phyloP scores from a whole-genome alignment of 2,113 vertebrate species.

The Corynorhinus townsendii region DNA sequence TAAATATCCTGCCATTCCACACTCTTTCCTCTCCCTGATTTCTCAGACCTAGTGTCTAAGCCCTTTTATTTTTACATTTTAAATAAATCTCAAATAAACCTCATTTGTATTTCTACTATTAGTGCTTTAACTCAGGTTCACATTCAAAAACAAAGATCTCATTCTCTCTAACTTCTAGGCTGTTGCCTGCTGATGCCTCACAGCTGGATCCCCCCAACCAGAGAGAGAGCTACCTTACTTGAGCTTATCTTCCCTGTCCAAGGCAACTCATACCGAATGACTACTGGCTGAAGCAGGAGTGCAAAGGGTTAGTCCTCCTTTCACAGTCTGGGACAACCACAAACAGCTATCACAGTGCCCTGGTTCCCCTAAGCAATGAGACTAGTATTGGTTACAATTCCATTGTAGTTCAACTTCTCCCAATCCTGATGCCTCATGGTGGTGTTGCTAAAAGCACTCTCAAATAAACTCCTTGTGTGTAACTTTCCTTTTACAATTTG shows the following conservation, averaged over 20 bases:
- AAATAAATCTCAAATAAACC: neutral
- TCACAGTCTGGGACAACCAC: neutral
- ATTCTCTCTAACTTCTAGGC: neutral
- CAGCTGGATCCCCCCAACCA: neutral
- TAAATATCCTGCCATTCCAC: neutral
- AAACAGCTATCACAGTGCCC: neutral
- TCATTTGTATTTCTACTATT: neutral
- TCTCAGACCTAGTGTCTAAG: neutral
- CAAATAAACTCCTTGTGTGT: neutral
- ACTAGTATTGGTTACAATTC: neutral
- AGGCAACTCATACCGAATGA: neutral
- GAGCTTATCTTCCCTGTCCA: neutral
- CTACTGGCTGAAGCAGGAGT: neutral
- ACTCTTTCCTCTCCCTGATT: neutral
- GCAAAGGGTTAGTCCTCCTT: neutral
- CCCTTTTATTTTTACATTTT: neutral
- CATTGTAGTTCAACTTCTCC: neutral
- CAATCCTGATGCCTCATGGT: neutral
- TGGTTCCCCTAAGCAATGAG: neutral
- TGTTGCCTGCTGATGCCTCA: neutral
- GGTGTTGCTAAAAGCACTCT: neutral
- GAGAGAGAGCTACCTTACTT: neutral
- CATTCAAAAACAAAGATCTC: neutral
- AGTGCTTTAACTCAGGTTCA: neutral
- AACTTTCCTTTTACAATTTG: neutral